Evolutionary conservation across 1,140 invertebrate genomes (phyloP).

Genomic region (Onthophagus taurus): DNA sequence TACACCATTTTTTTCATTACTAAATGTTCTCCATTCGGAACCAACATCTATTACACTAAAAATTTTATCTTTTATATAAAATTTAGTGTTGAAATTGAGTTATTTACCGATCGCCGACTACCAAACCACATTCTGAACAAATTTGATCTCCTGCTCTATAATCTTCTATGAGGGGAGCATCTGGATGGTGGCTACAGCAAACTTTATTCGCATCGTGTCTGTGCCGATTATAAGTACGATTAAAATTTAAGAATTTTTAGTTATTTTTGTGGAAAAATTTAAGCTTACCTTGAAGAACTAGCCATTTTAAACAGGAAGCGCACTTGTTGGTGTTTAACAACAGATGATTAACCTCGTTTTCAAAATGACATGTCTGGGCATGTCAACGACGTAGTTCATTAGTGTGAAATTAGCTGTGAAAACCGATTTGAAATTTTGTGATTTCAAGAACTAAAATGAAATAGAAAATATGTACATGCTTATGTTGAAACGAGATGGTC

Average conservation of each 20-base stretch:
- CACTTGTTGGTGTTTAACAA: too few species aligned
- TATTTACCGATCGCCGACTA: conserved; percentile 90
- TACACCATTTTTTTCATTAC: conserved; percentile 92
- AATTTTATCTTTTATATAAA: conserved; percentile 16
- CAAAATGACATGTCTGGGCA: too few species aligned
- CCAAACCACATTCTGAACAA: conserved; percentile 96
- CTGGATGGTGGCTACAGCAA: conserved; percentile 89
- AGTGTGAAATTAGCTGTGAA: too few species aligned
- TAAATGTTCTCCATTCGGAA: conserved; percentile 99
- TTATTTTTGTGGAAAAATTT: neutral
- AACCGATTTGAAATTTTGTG: too few species aligned
- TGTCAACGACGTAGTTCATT: too few species aligned
- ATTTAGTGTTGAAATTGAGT: conserved; percentile 8
- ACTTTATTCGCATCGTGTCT: conserved; percentile 67
- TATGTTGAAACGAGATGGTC: too few species aligned
- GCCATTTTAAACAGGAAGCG: too few species aligned
- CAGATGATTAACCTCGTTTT: too few species aligned
- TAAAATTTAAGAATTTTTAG: too few species aligned
- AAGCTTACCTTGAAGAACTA: neutral
- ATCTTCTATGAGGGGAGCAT: conserved; percentile 92
- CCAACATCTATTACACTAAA: conserved; percentile 97
- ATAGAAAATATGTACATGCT: too few species aligned
- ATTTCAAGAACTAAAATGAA: too few species aligned
- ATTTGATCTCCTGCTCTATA: conserved; percentile 98
- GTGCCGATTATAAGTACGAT: too few species aligned